phyloP scores from a whole-genome alignment of 1,140 invertebrate genomes.

The Leptopilina clavipes region DNA sequence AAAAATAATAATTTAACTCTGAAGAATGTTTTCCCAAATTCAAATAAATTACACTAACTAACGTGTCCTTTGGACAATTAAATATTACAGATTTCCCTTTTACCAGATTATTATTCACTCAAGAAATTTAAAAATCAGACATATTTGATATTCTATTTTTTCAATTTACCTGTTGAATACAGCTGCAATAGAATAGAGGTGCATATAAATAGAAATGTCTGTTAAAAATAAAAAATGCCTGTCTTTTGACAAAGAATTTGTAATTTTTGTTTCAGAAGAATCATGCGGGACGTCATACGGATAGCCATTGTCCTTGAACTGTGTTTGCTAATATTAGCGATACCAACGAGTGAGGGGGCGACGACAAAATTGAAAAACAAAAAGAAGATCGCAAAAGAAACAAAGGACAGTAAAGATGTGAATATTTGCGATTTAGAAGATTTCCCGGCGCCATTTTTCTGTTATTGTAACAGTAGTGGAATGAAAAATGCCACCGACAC shows the following conservation, averaged over 20 bases:
- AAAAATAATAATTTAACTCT: no score
- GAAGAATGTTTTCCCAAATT: no score
- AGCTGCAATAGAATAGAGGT: no score
- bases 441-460: conserved; percentile 68
- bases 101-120: no score
- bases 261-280: conserved; percentile 46
- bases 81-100: no score
- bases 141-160: no score
- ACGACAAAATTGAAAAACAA: conserved; percentile 53
- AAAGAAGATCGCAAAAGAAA: conserved; percentile 52
- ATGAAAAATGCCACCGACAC: conserved; percentile 70
- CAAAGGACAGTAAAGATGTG: conserved; percentile 60
- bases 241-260: background rate
- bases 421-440: conserved; percentile 73
- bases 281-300: conserved; percentile 52
- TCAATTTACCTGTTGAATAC: no score
- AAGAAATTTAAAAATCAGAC: no score
- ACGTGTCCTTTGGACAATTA: no score
- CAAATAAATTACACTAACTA: no score
- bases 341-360: conserved; percentile 48
- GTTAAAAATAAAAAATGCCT: no score
- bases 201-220: no score
- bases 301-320: conserved; percentile 49
- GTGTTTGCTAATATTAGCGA: conserved; percentile 47
- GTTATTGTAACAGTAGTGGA: conserved; percentile 69